Conservation (phyloP, 2,797 vertebrate species). For the Hapalemur alaotrensis region DNA sequence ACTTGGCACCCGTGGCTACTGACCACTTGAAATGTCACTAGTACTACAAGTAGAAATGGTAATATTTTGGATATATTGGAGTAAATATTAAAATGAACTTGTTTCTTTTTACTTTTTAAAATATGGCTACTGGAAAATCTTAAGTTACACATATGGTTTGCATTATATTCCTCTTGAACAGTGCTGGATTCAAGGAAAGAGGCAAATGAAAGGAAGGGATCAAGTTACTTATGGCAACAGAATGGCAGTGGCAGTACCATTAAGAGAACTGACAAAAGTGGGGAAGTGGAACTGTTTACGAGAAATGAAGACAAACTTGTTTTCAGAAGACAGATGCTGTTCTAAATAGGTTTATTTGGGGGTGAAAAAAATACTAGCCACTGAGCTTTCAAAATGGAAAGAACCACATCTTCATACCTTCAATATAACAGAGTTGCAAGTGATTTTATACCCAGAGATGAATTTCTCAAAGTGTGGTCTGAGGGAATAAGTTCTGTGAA, state of each 20-base stretch:
- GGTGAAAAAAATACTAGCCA: neutral
- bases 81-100: neutral
- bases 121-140: neutral
- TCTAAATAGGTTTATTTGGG: neutral
- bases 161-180: neutral
- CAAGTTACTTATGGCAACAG: neutral
- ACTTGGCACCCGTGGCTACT: neutral
- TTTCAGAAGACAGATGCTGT: neutral
- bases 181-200: neutral
- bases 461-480: neutral
- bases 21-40: neutral
- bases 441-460: neutral
- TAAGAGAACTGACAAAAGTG: neutral
- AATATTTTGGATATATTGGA: neutral
- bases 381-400: conserved; percentile 16
- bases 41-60: neutral
- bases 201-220: neutral
- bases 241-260: neutral
- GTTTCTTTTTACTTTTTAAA: neutral
- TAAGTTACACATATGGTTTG: neutral
- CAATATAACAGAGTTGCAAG: neutral
- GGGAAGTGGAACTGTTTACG: neutral
- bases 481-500: neutral
- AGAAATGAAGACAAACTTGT: conserved; percentile 11
- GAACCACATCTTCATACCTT: neutral